Percentiles rank a stretch among this genome's conserved stretches.
phyloP scores from a whole-genome alignment of 1,140 invertebrate species.

The Copidosoma floridanum region DNA sequence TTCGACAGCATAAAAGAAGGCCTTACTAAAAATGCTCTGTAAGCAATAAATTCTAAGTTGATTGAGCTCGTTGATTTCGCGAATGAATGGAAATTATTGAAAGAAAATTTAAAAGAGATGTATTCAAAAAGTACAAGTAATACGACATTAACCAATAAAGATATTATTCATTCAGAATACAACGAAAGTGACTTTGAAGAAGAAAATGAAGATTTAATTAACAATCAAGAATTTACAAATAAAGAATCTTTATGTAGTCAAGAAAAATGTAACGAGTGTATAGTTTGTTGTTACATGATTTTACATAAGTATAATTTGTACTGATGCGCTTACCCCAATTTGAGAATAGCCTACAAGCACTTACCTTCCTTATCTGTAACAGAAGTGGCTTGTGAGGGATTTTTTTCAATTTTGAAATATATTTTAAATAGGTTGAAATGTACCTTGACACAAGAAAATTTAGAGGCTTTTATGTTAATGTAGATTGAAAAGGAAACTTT shows the following conservation, averaged over 20 bases:
- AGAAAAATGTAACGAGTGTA: not conserved
- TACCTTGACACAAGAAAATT: not conserved
- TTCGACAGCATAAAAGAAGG: no score
- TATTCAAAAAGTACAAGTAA: no score
- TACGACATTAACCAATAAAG: no score
- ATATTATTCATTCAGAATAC: no score
- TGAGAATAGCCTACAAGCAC: not conserved
- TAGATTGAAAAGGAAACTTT: not conserved
- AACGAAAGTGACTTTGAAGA: no score
- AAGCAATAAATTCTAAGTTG: not conserved
- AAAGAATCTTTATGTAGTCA: not conserved
- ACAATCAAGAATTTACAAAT: no score
- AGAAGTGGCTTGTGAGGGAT: not conserved
- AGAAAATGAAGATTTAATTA: no score
- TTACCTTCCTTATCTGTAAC: not conserved
- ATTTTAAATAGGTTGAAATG: no score
- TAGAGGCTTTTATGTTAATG: not conserved
- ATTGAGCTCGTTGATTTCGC: not conserved
- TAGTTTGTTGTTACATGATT: not conserved
- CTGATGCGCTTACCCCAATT: not conserved
- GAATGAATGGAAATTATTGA: not conserved
- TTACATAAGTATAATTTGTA: not conserved
- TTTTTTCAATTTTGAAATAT: not conserved
- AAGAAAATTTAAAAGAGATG: not conserved
- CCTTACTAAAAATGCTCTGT: not conserved